phyloP scores from a whole-genome alignment of 2,113 vertebrate species.

The Donacobius atricapilla region DNA sequence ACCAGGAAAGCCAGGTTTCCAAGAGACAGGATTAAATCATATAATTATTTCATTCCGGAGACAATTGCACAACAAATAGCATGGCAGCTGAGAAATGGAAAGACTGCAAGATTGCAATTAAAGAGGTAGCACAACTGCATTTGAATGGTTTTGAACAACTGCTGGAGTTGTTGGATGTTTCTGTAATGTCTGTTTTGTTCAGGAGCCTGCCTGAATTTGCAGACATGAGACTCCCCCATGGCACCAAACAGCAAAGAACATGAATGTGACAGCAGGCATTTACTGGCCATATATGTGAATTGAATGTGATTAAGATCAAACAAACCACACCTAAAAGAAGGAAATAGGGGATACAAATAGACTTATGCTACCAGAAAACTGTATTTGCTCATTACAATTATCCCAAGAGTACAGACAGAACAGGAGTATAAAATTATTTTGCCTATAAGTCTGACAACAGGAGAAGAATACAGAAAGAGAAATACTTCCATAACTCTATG shows the following conservation, averaged over 20 bases:
- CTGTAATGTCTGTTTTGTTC: background rate
- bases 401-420: background rate
- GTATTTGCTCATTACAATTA: background rate
- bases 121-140: background rate
- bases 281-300: background rate
- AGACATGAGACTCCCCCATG: background rate
- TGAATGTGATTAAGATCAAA: background rate
- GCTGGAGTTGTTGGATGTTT: background rate
- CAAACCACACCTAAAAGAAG: background rate
- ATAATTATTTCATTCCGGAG: background rate
- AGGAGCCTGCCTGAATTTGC: background rate
- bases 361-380: background rate
- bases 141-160: background rate
- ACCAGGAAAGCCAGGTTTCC: background rate
- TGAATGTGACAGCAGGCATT: accelerated
- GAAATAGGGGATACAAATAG: background rate
- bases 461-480: background rate
- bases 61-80: background rate
- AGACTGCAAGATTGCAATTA: background rate
- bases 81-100: background rate
- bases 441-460: background rate
- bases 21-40: background rate
- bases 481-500: background rate
- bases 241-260: background rate
- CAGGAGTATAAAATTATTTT: background rate